Base-by-base conservation (phyloP, 2,797 vertebrate species). In the Manis crassicaudata region DNA sequence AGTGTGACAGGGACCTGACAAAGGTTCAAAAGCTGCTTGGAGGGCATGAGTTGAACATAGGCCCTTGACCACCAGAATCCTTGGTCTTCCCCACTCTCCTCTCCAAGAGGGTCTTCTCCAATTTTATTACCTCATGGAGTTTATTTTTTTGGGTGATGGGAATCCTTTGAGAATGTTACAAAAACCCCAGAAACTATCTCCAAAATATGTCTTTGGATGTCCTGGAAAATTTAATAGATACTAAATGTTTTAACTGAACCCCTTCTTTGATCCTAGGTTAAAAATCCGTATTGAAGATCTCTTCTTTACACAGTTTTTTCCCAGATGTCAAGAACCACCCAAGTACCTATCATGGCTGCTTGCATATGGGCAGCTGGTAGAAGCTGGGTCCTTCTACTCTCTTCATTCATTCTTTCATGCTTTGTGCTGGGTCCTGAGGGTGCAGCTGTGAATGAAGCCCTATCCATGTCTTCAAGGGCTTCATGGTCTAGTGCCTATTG, bases 401-500 rank as follows among this genome's bases (percentile, higher is more conserved):
- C 27, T 80, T 81, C 32, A 16, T 93, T 94, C 70, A 58, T 86
- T 94, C 46, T 91, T 96, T 95, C 13, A 35, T 76, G 52, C 73
- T 89, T 18, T 65, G 8, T 89, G 43, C 54, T 88, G 27, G 63
- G 32, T 90, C 20, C 90, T 90, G 54, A n/a, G 46, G 62, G 77
- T 90, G 85, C 79, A 37, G n/a, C 85, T 95, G 9, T 90, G 93
- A 96, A 95, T 91, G 76, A 95, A 90, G 65, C 68, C 9, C 58
- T 73, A 18, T 60, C 13, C 50, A 43, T 37, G 21, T 79, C 91
- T 54, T 75, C 35, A 43, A 54, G 95, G 72, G 85, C 75, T 85
- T 95, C 73, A 86, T 50, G 94, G 72, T 88, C 73, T 92, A 85
- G 62, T 50, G 81, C 82, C 54, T 85, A 84, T 95, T 0, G 0